A percentile compares a stretch with the other conserved stretches of the same genome.
These are phyloP conservation scores for Spinus pinus DNA, from an alignment of 2,797 vertebrate species.

Conservation along the genomic window DNA sequence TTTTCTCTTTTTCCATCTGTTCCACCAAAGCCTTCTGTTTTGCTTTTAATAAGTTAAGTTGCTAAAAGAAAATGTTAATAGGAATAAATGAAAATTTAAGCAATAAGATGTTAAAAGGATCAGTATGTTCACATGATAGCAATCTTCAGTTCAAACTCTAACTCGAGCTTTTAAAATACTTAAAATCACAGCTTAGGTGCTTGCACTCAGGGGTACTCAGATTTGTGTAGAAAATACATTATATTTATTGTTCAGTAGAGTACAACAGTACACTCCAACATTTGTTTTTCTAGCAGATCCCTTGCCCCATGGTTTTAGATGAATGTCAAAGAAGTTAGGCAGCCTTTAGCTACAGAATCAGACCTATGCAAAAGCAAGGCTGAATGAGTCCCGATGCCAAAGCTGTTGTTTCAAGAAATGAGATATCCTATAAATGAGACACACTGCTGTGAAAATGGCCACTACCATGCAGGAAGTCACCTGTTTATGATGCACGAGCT, in stretches of 20 bases:
- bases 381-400: constrained; percentile 24
- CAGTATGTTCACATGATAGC: constrained; percentile 50
- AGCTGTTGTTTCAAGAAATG: background rate
- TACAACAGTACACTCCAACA: background rate
- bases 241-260: background rate
- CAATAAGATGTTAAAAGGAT: constrained; percentile 71
- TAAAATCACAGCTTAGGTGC: background rate
- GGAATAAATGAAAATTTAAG: constrained; percentile 73
- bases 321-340: background rate
- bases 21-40: constrained; percentile 99
- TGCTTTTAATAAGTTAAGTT: constrained; percentile 99
- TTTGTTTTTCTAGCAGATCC: background rate
- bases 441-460: background rate
- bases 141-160: constrained; percentile 22
- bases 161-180: background rate
- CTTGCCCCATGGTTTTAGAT: background rate
- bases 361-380: constrained; percentile 40
- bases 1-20: constrained; percentile 99
- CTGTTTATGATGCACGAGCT: constrained; percentile 99
- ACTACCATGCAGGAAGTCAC: constrained; percentile 75
- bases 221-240: background rate
- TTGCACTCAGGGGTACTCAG: background rate
- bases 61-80: constrained; percentile 85
- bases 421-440: background rate
- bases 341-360: constrained; percentile 48